Percentiles rank a stretch among this genome's conserved stretches.
Evolutionary conservation across 2,113 vertebrate genomes (phyloP).

Genomic region (Symphodus melops): DNA sequence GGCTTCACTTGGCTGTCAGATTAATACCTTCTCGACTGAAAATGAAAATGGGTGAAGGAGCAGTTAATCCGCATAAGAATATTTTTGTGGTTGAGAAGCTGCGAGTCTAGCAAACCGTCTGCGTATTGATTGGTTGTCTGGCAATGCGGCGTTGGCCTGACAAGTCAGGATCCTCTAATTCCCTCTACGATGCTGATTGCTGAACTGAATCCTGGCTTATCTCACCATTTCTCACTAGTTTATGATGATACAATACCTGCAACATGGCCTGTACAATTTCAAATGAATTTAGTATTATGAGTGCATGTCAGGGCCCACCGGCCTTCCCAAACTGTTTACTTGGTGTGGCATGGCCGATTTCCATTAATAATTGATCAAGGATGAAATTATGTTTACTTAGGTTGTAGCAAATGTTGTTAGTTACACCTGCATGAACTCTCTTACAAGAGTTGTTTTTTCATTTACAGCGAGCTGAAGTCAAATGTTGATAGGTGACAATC

Average conservation of each 20-base stretch:
- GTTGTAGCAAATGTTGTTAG: not conserved
- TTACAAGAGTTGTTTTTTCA: no score
- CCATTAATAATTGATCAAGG: constrained; percentile 40
- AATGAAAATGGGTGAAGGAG: constrained; percentile 81
- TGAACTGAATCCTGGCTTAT: constrained; percentile 38
- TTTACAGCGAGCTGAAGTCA: no score
- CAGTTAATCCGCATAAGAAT: constrained; percentile 81
- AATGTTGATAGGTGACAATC: no score
- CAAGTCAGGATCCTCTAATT: constrained; percentile 54
- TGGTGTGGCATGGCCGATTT: not conserved
- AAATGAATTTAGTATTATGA: not conserved
- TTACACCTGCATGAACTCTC: not conserved
- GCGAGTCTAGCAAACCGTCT: constrained; percentile 70
- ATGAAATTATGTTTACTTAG: constrained; percentile 14
- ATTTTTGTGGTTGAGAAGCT: constrained; percentile 73
- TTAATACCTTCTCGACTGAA: constrained; percentile 82
- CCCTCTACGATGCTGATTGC: constrained; percentile 38
- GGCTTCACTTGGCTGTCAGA: constrained; percentile 82
- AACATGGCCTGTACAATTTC: not conserved
- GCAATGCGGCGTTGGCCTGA: constrained; percentile 57
- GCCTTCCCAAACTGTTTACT: constrained; percentile 34
- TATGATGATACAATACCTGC: constrained; percentile 16
- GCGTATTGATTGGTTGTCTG: constrained; percentile 77
- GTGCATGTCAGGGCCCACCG: not conserved
- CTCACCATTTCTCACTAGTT: constrained; percentile 16